Evolutionary conservation across 2,888 invertebrate species (phyloP), one percentile per base, ranked within the genome.

Genomic region (Graphium colonna): DNA sequence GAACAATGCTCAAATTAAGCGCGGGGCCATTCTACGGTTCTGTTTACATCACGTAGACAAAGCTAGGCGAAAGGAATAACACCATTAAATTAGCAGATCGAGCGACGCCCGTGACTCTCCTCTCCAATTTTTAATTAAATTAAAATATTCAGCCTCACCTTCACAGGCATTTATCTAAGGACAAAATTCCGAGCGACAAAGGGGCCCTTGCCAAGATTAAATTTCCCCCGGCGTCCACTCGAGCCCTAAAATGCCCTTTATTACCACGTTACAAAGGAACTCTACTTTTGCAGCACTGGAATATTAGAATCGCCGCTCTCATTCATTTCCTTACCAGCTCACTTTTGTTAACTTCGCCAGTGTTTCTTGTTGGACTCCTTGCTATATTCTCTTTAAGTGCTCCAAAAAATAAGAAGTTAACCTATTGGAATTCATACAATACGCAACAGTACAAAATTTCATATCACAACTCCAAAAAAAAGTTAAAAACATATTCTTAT

Each of bases 181-280:
- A 77, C 80, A 75, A 74, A 82, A 81, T 83, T 77, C 75, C 70
- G 68, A 62, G 67, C 73, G 79, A 82, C 84, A 82, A 83, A 86
- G 79, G 79, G 76, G 3, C 73, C 73, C 77, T 79, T 71, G 65
- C 72, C 73, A 73, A 81, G 86, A 87, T 88, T 83, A 87, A 88
- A 87, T 88, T 87, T 87, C 88, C 83, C 82, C 71, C 69, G 73
- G 67, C 79, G 83, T 82, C 84, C 85, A 85, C 85, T 85, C 71
- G 71, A 78, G 75, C 70, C 75, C 81, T 78, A 82, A 79, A 77
- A 84, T 77, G 77, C 75, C 79, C 81, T 85, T 86, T 86, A 87
- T 84, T 83, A 81, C 82, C 74, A 77, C 73, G 70, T 79, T 80
- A 82, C 82, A 85, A 86, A 84, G 79, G 81, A 74, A 21, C 64